Conservation (phyloP, 2,797 vertebrate species). For the Sebastes oblongus region DNA sequence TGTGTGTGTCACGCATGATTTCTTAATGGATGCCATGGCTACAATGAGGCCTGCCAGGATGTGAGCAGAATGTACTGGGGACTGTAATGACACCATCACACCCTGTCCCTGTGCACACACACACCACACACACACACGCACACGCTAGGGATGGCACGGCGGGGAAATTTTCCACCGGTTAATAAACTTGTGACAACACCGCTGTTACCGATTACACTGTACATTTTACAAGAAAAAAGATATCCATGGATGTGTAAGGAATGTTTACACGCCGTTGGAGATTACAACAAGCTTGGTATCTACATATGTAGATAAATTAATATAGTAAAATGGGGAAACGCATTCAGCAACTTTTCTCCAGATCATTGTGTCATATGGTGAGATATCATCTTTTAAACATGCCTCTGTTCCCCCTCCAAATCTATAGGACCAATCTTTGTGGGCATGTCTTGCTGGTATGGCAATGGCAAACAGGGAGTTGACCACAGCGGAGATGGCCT, state of each 20-base stretch:
- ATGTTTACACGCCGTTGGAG: not conserved
- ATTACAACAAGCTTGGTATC: not conserved
- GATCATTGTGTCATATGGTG: not conserved
- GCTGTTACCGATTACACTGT: not conserved
- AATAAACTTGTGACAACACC: not conserved
- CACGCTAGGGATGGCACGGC: not conserved
- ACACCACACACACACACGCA: not conserved
- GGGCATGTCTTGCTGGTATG: slow-evolving; percentile 97
- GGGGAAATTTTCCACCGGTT: not conserved
- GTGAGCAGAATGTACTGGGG: not conserved
- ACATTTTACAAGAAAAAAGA: not conserved
- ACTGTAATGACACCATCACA: slow-evolving; percentile 2
- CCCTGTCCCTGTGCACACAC: not conserved
- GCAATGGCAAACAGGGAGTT: slow-evolving; percentile 91
- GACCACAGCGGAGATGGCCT: slow-evolving; percentile 92
- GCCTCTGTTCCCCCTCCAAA: slow-evolving; percentile 1
- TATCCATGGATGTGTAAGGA: not conserved
- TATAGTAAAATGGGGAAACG: not conserved
- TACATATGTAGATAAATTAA: not conserved
- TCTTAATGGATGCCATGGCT: not conserved
- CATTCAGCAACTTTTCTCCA: not conserved
- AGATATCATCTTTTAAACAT: not conserved
- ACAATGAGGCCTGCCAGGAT: slow-evolving; percentile 11
- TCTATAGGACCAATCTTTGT: slow-evolving; percentile 89
- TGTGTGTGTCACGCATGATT: slow-evolving; percentile 22